phyloP scores from a whole-genome alignment of 1,140 invertebrate genomes.

The Leptinotarsa texana region DNA sequence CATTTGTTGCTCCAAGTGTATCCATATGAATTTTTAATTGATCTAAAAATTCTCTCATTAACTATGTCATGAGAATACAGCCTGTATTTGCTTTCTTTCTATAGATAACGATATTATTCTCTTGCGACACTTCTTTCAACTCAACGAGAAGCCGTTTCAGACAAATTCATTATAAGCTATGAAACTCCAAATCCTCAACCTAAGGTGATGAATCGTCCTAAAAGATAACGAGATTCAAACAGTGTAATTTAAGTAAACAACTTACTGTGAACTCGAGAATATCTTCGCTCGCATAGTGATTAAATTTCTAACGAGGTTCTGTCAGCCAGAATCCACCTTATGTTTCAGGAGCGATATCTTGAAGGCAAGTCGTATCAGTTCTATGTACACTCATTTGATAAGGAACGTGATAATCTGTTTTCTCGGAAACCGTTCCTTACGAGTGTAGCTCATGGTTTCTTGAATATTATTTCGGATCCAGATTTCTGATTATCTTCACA shows the following conservation, averaged over 20 bases:
- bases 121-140: no score
- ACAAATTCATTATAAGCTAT: background rate
- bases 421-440: background rate
- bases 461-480: background rate
- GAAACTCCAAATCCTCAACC: background rate
- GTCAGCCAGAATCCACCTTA: background rate
- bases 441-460: background rate
- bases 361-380: background rate
- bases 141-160: no score
- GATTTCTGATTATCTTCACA: background rate
- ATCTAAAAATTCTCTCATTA: no score
- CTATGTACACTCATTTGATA: background rate
- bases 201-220: background rate
- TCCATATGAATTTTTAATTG: no score
- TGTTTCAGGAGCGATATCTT: background rate
- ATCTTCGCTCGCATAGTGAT: background rate
- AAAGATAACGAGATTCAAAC: background rate
- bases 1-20: no score
- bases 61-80: no score
- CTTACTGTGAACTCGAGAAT: background rate
- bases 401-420: background rate
- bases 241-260: background rate
- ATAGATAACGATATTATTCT: no score
- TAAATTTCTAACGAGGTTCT: background rate
- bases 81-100: no score